phyloP scores from a whole-genome alignment of 2,113 vertebrate genomes.

The Corvus hawaiiensis region DNA sequence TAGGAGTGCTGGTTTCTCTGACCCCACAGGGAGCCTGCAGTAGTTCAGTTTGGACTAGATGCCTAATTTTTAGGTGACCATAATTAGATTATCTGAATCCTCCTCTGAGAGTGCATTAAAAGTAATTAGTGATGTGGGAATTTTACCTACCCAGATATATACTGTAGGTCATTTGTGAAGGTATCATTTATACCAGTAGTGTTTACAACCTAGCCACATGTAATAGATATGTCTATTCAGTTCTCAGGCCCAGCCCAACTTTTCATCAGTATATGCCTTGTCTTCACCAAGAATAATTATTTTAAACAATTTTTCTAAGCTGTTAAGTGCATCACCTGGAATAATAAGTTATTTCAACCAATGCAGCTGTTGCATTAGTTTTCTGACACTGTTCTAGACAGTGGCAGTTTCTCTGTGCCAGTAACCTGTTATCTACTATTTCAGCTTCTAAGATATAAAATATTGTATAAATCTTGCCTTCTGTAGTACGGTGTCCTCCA shows the following conservation, averaged over 20 bases:
- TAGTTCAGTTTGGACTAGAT: neutral
- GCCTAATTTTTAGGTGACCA: neutral
- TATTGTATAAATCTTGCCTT: neutral
- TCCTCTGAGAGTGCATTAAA: neutral
- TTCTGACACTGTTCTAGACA: neutral
- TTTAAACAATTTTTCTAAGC: neutral
- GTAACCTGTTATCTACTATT: neutral
- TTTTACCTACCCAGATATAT: neutral
- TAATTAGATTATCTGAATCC: neutral
- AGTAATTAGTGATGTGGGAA: neutral
- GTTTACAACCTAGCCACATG: neutral
- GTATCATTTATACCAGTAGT: neutral
- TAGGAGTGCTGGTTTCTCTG: neutral
- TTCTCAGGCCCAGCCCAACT: neutral
- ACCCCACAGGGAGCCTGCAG: neutral
- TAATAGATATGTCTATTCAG: neutral
- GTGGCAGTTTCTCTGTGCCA: neutral
- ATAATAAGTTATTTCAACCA: neutral
- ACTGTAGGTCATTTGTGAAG: neutral
- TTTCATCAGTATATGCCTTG: neutral
- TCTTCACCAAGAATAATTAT: neutral
- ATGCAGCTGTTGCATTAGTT: neutral
- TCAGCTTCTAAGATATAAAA: neutral
- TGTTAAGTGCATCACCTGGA: neutral
- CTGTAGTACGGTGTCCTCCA: conserved; percentile 87